Percentiles rank a stretch among this genome's conserved stretches.
Evolutionary conservation across 2,888 invertebrate species (phyloP).

Genomic region (Diachrysia chrysitis): DNA sequence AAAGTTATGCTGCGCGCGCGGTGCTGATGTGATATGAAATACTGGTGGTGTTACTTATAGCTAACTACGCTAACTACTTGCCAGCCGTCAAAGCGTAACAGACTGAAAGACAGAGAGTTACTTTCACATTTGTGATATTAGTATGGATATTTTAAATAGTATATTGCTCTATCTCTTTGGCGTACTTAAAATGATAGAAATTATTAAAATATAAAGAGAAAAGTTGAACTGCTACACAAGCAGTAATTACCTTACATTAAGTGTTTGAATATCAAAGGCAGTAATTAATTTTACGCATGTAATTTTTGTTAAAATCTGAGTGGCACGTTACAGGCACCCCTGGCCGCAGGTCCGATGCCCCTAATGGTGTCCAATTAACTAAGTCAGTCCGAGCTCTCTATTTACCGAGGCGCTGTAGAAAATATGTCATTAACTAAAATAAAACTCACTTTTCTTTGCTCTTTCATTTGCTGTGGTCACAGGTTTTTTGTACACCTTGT

Average conservation of each 20-base stretch:
- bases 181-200: no score
- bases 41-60: not conserved
- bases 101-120: no score
- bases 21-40: not conserved
- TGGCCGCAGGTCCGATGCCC: slow-evolving; percentile 58
- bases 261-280: not conserved
- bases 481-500: slow-evolving; percentile 24
- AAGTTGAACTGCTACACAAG: not conserved
- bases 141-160: no score
- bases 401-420: slow-evolving; percentile 51
- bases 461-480: slow-evolving; percentile 37
- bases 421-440: slow-evolving; percentile 52
- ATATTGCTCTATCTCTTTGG: no score
- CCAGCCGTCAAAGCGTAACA: no score
- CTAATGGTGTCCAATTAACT: slow-evolving; percentile 64
- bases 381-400: slow-evolving; percentile 55
- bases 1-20: not conserved
- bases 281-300: no score
- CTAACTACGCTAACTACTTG: no score
- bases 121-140: no score
- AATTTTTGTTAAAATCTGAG: not conserved
- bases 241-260: not conserved
- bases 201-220: not conserved
- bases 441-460: slow-evolving; percentile 29
- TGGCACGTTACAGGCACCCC: slow-evolving; percentile 38